These are phyloP conservation scores for Megalops atlanticus DNA, from an alignment of 2,113 vertebrate species.

Conservation along the genomic window DNA sequence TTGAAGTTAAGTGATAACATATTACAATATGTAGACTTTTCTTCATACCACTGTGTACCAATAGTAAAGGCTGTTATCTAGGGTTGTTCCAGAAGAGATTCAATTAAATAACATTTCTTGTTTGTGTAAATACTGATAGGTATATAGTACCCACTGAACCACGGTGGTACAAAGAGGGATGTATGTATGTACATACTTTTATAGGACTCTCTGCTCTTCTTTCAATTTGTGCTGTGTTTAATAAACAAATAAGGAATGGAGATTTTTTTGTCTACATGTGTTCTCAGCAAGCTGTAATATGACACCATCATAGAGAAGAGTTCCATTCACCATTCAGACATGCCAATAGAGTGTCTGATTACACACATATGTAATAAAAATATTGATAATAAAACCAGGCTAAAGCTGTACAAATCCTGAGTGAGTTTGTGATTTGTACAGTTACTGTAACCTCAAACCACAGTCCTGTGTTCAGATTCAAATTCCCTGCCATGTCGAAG, in stretches of 20 bases:
- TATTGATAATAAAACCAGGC: neutral
- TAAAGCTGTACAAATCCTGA: neutral
- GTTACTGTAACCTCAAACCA: constrained; percentile 18
- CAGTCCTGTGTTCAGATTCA: constrained; percentile 10
- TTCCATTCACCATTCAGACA: neutral
- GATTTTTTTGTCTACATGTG: constrained; percentile 10
- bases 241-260: constrained; percentile 20
- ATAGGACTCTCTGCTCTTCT: constrained; percentile 9
- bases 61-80: constrained; percentile 70
- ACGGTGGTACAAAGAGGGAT: constrained; percentile 15
- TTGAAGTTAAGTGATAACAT: constrained; percentile 84
- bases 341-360: neutral
- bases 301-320: constrained; percentile 10
- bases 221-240: constrained; percentile 18
- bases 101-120: constrained; percentile 31
- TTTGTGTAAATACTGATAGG: constrained; percentile 31
- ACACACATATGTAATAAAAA: neutral
- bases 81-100: constrained; percentile 78
- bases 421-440: constrained; percentile 26
- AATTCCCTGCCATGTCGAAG: constrained; percentile 30
- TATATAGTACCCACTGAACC: constrained; percentile 2
- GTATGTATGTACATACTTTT: constrained; percentile 21
- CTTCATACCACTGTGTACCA: constrained; percentile 72
- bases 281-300: constrained; percentile 15
- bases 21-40: constrained; percentile 76